These are phyloP conservation scores for Diorhabda carinulata DNA, from an alignment of 1,140 invertebrate species.

Conservation along the genomic window DNA sequence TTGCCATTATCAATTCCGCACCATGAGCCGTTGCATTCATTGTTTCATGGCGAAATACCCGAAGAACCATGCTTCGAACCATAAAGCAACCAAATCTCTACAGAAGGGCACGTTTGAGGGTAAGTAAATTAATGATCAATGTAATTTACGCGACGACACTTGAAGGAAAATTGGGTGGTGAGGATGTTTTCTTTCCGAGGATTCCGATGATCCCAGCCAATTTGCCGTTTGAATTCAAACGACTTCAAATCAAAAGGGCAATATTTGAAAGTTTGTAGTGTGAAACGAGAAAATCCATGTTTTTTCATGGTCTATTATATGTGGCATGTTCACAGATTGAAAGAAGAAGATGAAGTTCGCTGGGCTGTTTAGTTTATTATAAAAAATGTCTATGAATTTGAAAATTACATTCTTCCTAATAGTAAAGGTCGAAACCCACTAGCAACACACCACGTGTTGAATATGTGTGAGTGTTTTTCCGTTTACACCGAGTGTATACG, in stretches of 20 bases:
- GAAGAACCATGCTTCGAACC: conserved; percentile 44
- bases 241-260: conserved; percentile 45
- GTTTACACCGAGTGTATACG: no score
- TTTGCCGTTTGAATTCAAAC: conserved; percentile 18
- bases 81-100: conserved; percentile 47
- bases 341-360: no score
- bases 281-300: conserved; percentile 43
- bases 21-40: no score
- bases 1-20: no score
- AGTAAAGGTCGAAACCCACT: no score
- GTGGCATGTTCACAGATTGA: no score
- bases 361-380: no score
- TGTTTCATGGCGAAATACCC: no score
- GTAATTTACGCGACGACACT: conserved; percentile 52
- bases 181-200: conserved; percentile 31
- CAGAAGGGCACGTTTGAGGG: conserved; percentile 48
- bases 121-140: conserved; percentile 43
- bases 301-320: conserved; percentile 29
- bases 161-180: conserved; percentile 55
- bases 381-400: no score
- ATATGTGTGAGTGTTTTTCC: no score
- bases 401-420: no score
- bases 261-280: conserved; percentile 29
- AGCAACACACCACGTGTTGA: no score
- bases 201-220: conserved; percentile 40